These are phyloP conservation scores for Oryzias celebensis DNA, from an alignment of 2,113 vertebrate species.

Conservation along the genomic window DNA sequence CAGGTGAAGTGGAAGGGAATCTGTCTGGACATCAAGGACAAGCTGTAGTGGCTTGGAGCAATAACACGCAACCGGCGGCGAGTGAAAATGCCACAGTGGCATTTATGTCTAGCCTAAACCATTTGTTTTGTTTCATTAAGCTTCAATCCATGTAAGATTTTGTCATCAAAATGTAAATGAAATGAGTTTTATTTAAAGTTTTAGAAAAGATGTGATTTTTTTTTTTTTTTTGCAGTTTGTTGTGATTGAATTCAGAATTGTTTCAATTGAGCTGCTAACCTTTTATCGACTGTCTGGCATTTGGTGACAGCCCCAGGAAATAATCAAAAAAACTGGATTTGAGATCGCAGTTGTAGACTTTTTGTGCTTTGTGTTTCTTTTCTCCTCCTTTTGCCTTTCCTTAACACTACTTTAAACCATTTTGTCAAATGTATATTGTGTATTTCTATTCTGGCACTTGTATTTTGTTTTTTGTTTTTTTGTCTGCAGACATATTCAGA, in stretches of 20 bases:
- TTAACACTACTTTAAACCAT: neutral
- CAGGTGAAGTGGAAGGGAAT: conserved; percentile 75
- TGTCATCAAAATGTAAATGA: too few species aligned
- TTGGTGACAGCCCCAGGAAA: too few species aligned
- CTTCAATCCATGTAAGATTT: too few species aligned
- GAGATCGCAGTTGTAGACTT: too few species aligned
- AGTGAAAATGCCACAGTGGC: neutral
- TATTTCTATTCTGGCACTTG: neutral
- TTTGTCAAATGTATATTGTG: neutral
- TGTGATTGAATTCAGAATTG: too few species aligned
- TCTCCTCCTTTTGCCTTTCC: too few species aligned
- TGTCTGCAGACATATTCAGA: conserved; percentile 90
- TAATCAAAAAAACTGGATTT: too few species aligned
- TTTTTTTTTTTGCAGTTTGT: neutral
- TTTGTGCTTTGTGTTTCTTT: too few species aligned
- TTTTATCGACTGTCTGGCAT: neutral
- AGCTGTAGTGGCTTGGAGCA: conserved; percentile 49
- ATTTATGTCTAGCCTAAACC: neutral
- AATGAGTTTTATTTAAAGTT: too few species aligned
- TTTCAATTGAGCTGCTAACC: neutral
- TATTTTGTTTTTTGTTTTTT: conserved; percentile 1
- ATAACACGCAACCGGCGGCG: conserved; percentile 35
- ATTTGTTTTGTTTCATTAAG: neutral
- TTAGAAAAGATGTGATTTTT: neutral
- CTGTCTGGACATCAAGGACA: conserved; percentile 67